Conservation (phyloP, 2,797 vertebrate genomes). For the Vipera ursinii region DNA sequence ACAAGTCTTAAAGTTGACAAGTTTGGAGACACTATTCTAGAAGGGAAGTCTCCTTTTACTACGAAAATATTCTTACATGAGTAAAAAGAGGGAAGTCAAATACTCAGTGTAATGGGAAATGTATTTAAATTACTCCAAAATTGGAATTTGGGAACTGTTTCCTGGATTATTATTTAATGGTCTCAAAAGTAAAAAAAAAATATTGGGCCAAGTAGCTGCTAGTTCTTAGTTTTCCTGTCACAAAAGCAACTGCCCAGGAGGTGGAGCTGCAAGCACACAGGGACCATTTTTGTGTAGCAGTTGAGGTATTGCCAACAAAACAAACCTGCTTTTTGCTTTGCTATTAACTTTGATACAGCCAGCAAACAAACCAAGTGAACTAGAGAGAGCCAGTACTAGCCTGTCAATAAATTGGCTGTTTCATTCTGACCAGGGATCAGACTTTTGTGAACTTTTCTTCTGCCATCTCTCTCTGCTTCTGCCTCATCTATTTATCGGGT, state of each 20-base stretch:
- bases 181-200: not conserved
- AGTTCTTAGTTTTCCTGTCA: not conserved
- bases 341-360: not conserved
- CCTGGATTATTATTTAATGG: not conserved
- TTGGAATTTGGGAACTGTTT: not conserved
- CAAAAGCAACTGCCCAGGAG: conserved; percentile 25
- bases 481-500: not conserved
- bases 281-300: not conserved
- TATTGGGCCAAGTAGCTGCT: not conserved
- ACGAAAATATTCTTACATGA: not conserved
- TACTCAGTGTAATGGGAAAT: too few relatives aligned
- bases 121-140: not conserved
- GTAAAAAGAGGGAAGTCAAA: not conserved
- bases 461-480: not conserved
- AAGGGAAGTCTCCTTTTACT: not conserved
- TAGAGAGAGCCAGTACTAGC: not conserved
- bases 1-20: not conserved
- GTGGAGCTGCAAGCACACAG: conserved; percentile 22
- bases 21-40: not conserved
- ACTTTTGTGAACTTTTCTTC: not conserved
- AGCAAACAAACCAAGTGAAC: not conserved
- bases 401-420: not conserved
- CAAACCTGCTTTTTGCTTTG: not conserved
- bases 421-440: not conserved
- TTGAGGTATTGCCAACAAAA: not conserved